Percentiles rank a stretch among this genome's conserved stretches.
Evolutionary conservation across 2,113 vertebrate genomes (phyloP).

Genomic region (Brachionichthys hirsutus): DNA sequence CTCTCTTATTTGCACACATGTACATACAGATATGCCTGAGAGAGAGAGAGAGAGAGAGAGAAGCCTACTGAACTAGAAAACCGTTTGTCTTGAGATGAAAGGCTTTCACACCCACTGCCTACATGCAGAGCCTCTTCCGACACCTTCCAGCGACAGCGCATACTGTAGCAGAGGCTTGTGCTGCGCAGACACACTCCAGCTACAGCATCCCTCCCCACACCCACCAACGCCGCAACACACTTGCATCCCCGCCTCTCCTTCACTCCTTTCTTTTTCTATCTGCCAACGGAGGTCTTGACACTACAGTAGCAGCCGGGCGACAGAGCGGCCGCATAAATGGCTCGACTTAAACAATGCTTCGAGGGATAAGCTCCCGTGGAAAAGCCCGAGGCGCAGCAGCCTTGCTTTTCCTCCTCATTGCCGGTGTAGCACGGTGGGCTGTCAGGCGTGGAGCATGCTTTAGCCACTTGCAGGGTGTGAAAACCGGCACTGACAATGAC

Average conservation of each 20-base stretch:
- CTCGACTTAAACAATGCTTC: constrained; percentile 60
- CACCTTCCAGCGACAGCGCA: constrained; percentile 77
- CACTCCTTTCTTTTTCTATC: constrained; percentile 51
- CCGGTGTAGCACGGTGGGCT: constrained; percentile 57
- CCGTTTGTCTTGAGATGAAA: constrained; percentile 80
- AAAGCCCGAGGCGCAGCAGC: constrained; percentile 62
- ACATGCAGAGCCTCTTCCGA: constrained; percentile 76
- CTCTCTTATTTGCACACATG: constrained; percentile 48
- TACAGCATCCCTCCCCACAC: constrained; percentile 76
- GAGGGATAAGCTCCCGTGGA: constrained; percentile 61
- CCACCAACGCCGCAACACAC: constrained; percentile 71
- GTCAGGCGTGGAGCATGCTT: constrained; percentile 67
- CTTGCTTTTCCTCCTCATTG: constrained; percentile 53
- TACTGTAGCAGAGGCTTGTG: constrained; percentile 73
- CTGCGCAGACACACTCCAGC: constrained; percentile 71
- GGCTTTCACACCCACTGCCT: constrained; percentile 80
- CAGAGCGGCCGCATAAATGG: constrained; percentile 52
- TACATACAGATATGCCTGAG: constrained; percentile 52
- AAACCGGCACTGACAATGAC: constrained; percentile 77
- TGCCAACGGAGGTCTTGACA: constrained; percentile 58
- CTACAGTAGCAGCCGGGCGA: constrained; percentile 61
- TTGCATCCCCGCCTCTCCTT: constrained; percentile 63
- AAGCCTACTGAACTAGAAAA: constrained; percentile 75
- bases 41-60: constrained; percentile 35
- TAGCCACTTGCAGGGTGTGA: constrained; percentile 68